Percentiles rank a stretch among this genome's conserved stretches.
Conservation (phyloP, 92 coral and sea anemone species). For the Muricea muricata region DNA sequence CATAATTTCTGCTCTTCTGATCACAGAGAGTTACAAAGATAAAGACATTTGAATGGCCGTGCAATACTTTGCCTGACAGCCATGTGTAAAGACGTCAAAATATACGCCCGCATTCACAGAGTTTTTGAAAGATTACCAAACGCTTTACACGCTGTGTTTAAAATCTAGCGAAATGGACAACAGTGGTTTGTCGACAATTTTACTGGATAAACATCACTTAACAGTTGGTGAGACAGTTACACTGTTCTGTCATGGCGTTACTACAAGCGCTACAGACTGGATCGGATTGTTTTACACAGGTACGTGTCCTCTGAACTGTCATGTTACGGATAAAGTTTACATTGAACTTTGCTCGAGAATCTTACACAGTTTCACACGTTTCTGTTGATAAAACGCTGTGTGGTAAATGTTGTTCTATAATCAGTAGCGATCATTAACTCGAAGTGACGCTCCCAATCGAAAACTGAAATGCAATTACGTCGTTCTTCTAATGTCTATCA, state of each 20-base stretch:
- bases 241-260: constrained; percentile 90
- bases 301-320: constrained; percentile 53
- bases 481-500: not conserved
- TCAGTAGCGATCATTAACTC: constrained; percentile 1
- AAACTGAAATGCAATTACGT: not conserved
- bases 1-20: constrained; percentile 25
- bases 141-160: constrained; percentile 8
- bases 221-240: constrained; percentile 98
- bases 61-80: constrained; percentile 12
- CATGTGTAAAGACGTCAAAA: constrained; percentile 36
- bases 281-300: constrained; percentile 96
- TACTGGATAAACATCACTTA: constrained; percentile 55
- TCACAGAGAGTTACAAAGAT: constrained; percentile 19
- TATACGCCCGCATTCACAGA: not conserved
- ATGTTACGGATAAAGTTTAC: not conserved
- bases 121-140: not conserved
- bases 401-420: constrained; percentile 12
- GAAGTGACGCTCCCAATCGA: not conserved
- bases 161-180: constrained; percentile 33
- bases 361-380: not conserved
- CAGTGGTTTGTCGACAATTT: constrained; percentile 36
- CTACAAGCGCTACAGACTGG: constrained; percentile 93
- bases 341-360: not conserved
- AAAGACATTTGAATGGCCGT: constrained; percentile 8
- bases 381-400: constrained; percentile 20